phyloP scores from a whole-genome alignment of 2,888 invertebrate genomes.

The Muscina levida region DNA sequence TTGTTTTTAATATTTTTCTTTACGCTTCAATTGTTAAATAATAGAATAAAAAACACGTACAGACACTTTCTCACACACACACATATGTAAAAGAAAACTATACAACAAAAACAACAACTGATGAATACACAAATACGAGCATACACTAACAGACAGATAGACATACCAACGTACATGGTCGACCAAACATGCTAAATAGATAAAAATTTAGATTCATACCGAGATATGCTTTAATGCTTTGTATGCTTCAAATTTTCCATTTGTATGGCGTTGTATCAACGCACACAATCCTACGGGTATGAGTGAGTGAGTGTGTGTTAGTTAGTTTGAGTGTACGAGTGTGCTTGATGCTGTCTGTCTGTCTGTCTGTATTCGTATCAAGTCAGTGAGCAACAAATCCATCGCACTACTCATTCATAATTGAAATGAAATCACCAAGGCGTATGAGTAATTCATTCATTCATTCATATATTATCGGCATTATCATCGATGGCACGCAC shows the following conservation, averaged over 20 bases:
- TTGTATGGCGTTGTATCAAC: neutral
- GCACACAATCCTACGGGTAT: neutral
- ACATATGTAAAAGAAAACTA: neutral
- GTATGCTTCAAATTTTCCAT: no score
- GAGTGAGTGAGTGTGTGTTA: neutral
- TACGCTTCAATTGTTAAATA: slow-evolving; percentile 9
- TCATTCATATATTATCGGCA: no score
- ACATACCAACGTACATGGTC: neutral
- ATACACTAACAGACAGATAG: neutral
- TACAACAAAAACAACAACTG: neutral
- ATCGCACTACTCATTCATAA: slow-evolving; percentile 30
- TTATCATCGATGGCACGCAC: no score
- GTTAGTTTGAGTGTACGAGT: neutral
- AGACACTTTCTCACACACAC: no score
- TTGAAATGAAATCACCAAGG: slow-evolving; percentile 62
- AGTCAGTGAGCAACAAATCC: slow-evolving; percentile 6
- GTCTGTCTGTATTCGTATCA: neutral
- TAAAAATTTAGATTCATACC: neutral
- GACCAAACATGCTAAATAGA: slow-evolving; percentile 14
- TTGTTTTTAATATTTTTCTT: slow-evolving; percentile 25
- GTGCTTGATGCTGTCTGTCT: neutral
- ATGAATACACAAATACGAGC: neutral
- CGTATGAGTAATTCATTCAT: slow-evolving; percentile 64
- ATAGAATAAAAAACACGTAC: neutral
- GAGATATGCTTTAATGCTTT: neutral